phyloP scores from a whole-genome alignment of 2,113 vertebrate genomes.

The Sebastes schlegelii region DNA sequence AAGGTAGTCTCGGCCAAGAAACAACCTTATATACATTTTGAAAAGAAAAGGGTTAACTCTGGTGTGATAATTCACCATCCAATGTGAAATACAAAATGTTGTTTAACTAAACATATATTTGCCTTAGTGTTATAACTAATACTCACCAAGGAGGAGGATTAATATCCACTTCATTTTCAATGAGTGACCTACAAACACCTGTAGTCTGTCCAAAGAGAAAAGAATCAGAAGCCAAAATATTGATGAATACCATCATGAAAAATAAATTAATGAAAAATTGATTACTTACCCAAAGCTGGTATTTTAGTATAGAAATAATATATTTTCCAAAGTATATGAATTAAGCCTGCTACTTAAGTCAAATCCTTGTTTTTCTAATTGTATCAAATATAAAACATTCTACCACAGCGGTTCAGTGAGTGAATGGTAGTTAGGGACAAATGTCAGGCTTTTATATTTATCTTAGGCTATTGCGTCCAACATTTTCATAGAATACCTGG shows the following conservation, averaged over 20 bases:
- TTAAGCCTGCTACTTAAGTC: background rate
- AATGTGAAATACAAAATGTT: no score
- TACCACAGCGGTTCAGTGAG: background rate
- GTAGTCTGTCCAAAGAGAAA: slow-evolving; percentile 13
- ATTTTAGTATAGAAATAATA: background rate
- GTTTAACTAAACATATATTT: background rate
- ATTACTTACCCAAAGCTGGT: slow-evolving; percentile 19
- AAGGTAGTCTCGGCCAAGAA: slow-evolving; percentile 44
- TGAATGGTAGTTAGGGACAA: background rate
- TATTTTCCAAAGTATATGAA: background rate
- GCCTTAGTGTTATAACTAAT: background rate
- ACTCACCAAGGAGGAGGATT: slow-evolving; percentile 68
- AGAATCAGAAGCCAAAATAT: background rate
- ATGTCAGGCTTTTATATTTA: slow-evolving; percentile 60
- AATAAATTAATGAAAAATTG: background rate
- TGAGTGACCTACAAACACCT: background rate
- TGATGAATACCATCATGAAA: background rate
- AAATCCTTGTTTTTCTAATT: background rate
- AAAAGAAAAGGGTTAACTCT: background rate
- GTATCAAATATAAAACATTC: background rate
- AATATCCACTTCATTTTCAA: slow-evolving; percentile 63
- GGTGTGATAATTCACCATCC: background rate
- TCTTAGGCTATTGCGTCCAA: slow-evolving; percentile 8
- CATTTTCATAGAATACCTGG: slow-evolving; percentile 72
- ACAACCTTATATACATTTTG: slow-evolving; percentile 53